A percentile compares a stretch with the other conserved stretches of the same genome.
These are phyloP conservation scores for Brachionus rubens DNA, from an alignment of 1,140 invertebrate genomes.

Conservation along the genomic window DNA sequence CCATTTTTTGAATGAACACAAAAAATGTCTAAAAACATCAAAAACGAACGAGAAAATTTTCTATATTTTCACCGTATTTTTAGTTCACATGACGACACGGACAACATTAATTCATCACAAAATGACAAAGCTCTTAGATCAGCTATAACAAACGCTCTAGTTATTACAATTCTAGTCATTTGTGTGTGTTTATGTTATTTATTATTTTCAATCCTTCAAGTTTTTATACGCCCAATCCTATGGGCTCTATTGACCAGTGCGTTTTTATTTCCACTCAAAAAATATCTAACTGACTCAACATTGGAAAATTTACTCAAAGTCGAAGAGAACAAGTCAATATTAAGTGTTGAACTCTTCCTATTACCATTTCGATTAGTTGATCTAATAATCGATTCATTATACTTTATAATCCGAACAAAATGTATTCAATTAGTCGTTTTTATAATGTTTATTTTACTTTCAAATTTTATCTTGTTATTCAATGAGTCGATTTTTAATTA, in stretches of 20 bases:
- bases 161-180: slow-evolving; percentile 7
- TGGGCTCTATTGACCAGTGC: slow-evolving; percentile 89
- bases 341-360: background rate
- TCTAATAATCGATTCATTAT: too few species aligned
- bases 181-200: slow-evolving; percentile 9
- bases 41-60: too few species aligned
- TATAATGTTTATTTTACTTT: too few species aligned
- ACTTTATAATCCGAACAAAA: too few species aligned
- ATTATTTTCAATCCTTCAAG: slow-evolving; percentile 66
- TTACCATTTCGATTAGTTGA: slow-evolving; percentile 8
- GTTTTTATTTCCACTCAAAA: slow-evolving; percentile 82
- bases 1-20: too few species aligned
- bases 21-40: too few species aligned
- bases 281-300: slow-evolving; percentile 65
- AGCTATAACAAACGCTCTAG: slow-evolving; percentile 12
- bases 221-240: slow-evolving; percentile 83
- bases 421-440: too few species aligned
- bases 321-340: background rate
- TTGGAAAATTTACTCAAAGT: background rate
- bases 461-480: too few species aligned
- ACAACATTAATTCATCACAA: too few species aligned
- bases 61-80: too few species aligned
- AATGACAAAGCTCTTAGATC: background rate
- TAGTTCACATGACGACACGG: too few species aligned
- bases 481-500: too few species aligned